Evolutionary conservation across 2,888 invertebrate species (phyloP), one percentile per base, ranked within the genome.

Genomic region (Barypeithes pellucidus): DNA sequence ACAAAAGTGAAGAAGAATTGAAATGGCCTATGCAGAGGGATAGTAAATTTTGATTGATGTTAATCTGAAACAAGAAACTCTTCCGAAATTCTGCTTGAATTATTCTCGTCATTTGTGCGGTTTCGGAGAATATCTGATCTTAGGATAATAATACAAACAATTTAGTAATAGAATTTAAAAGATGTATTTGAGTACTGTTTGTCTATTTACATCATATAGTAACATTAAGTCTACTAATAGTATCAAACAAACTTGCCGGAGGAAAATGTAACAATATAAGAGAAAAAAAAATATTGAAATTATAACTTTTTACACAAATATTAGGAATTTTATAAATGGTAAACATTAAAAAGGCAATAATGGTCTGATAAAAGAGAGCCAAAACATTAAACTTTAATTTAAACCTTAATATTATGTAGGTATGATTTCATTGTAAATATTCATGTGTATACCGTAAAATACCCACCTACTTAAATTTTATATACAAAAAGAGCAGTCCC

Each of bases 131-230:
- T n/a, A n/a, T n/a, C n/a, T n/a, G n/a, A n/a, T n/a, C n/a, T n/a
- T 4, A 47, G 47, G 33, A 54, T 12, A 54, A 54, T 29, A 54
- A 33, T 5, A 54, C 16, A 29, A 5, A 52, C 33, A 33, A 33
- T 41, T 73, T 61, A 78, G 75, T 81, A 80, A 80, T 80, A 81
- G 78, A 82, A 81, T 80, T 81, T 80, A 82, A 77, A 80, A 80
- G 80, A 78, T 82, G 82, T 82, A 82, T 82, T 82, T 80, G 81
- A 81, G 77, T 81, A 81, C 81, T 80, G 79, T 79, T 78, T 81
- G 71, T 80, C 77, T 82, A 82, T 81, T 78, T 82, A 82, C 82
- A 82, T 69, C 79, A 78, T 78, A 82, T 79, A 80, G 79, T 79
- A 80, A 82, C 79, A 81, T 81, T 80, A 82, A 79, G 77, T 80